Evolutionary conservation across 2,797 vertebrate species (phyloP), one percentile per base, ranked within the genome.

Genomic region (Chrysocyon brachyurus): DNA sequence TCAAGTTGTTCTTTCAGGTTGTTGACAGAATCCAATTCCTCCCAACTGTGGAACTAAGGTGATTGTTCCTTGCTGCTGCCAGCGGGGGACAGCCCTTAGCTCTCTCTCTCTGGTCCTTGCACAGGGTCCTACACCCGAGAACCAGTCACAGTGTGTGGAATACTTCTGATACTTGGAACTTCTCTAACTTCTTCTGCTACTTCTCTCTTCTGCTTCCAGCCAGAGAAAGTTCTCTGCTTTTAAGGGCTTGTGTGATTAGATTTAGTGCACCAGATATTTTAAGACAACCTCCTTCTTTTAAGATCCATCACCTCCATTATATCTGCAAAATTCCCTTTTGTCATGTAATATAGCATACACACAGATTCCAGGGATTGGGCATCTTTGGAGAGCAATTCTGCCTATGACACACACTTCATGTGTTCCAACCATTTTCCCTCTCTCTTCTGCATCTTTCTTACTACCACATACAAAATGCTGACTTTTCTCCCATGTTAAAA

Each of bases 151-250:
- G 12, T 21, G 22, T 52, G 40, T 24, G 46, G 40, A 54, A 68
- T 87, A 31, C 10, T 89, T 96, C 57, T 75, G 68, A 88, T 68
- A 84, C 19, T 79, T 79, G 33, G 46, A 92, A 90, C 86, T 52
- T 40, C 33, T 90, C 59, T 64, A 57, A 40, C 2, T 79, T 87
- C 40, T 92, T 33, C 40, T 61, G 31, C 66, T 87, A 4, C 16
- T 33, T 93, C 36, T 95, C 14, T 66, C 9, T 94, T 86, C 49
- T 81, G 36, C 68, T 86, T 87, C 40, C 8, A 96, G 54, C 15
- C 31, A 94, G 59, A 94, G 77, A 83, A 56, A 78, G 3, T 77
- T 57, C 10, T 86, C 61, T 91, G 12, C 36, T 96, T 93, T 94
- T 79, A 94, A 93, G 36, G 56, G 11, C 21, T 93, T 49, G 26